A percentile compares a stretch with the other conserved stretches of the same genome.
phyloP scores from a whole-genome alignment of 2,113 vertebrate genomes.

The Pontoporia blainvillei region DNA sequence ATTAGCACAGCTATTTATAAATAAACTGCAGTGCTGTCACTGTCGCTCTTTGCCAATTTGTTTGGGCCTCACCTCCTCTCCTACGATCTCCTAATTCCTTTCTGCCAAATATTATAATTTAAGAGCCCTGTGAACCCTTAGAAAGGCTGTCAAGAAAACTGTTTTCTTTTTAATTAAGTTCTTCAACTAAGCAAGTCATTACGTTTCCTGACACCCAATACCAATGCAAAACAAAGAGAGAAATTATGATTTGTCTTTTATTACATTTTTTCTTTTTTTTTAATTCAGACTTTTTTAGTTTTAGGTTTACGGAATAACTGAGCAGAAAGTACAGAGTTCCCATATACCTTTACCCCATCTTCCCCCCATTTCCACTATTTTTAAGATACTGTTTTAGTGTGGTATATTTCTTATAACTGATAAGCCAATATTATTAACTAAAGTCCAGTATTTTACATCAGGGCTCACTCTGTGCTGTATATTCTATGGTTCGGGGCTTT shows the following conservation, averaged over 20 bases:
- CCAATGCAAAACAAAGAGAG: background rate
- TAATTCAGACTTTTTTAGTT: background rate
- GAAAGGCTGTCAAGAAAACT: background rate
- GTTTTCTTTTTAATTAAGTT: slow-evolving; percentile 39
- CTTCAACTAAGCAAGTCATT: slow-evolving; percentile 8
- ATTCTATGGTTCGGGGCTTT: background rate
- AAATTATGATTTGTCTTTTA: slow-evolving; percentile 30
- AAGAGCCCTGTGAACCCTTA: background rate
- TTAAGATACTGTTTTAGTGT: background rate
- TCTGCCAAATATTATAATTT: slow-evolving; percentile 17
- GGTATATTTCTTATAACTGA: background rate
- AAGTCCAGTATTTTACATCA: background rate
- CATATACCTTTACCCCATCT: background rate
- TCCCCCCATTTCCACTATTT: background rate
- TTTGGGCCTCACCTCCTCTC: background rate
- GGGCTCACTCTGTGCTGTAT: background rate
- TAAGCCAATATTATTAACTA: background rate
- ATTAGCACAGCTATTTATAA: background rate
- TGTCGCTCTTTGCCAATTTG: background rate
- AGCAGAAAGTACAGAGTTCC: background rate
- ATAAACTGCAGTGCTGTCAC: background rate
- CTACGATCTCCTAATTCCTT: background rate
- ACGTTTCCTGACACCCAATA: background rate
- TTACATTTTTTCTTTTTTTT: background rate
- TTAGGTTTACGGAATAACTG: background rate